Evolutionary conservation across 1,140 invertebrate species (phyloP).

Genomic region (Phymorhynchus buccinoides): DNA sequence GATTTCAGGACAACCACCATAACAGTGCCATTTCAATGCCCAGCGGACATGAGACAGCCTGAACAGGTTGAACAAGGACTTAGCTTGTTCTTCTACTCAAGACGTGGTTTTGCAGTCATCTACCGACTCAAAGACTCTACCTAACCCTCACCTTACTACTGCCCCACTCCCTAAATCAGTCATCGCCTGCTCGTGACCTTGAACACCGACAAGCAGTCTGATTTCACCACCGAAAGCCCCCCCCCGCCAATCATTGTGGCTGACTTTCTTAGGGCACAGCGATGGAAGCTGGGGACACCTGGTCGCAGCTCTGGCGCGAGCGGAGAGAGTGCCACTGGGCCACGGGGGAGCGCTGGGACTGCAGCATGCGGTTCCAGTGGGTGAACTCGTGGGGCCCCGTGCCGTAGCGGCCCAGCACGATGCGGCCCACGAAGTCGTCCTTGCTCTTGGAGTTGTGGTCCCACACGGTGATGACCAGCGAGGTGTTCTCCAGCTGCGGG

Average conservation of each 20-base stretch:
- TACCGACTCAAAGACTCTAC: not conserved
- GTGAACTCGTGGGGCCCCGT: slow-evolving; percentile 74
- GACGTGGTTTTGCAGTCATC: not conserved
- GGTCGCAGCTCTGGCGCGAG: slow-evolving; percentile 72
- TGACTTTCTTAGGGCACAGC: slow-evolving; percentile 63
- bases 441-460: slow-evolving; percentile 74
- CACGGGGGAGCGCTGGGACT: slow-evolving; percentile 78
- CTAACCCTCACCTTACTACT: not conserved
- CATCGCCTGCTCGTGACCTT: not conserved
- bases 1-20: too few species aligned
- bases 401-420: slow-evolving; percentile 73
- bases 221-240: not conserved
- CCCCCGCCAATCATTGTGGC: not conserved
- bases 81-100: not conserved
- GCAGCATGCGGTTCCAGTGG: slow-evolving; percentile 78
- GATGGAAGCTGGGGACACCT: slow-evolving; percentile 68
- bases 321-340: slow-evolving; percentile 78
- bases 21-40: too few species aligned
- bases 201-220: not conserved
- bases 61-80: not conserved
- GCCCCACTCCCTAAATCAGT: not conserved
- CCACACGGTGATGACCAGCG: slow-evolving; percentile 76
- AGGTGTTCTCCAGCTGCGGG: slow-evolving; percentile 75
- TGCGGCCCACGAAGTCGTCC: slow-evolving; percentile 75
- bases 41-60: too few species aligned